phyloP scores from a whole-genome alignment of 2,797 vertebrate genomes.

The Eleutherodactylus coqui region DNA sequence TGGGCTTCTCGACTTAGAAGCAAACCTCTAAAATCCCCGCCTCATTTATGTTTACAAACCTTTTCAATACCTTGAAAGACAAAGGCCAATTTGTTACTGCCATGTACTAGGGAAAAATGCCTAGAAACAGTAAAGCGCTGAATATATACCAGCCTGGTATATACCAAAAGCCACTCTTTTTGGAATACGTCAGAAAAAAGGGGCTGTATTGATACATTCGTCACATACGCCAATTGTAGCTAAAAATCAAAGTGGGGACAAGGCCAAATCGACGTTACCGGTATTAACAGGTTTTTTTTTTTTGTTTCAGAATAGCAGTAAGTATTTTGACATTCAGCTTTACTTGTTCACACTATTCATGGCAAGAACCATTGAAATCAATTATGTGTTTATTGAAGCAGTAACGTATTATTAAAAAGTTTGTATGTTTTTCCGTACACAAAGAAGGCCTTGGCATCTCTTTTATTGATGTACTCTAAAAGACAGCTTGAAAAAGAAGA shows the following conservation, averaged over 20 bases:
- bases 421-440: conserved; percentile 17
- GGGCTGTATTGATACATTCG: not conserved
- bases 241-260: not conserved
- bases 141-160: not conserved
- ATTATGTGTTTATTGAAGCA: not conserved
- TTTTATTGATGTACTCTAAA: conserved; percentile 24
- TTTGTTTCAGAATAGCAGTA: not conserved
- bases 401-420: conserved; percentile 37
- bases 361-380: not conserved
- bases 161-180: not conserved
- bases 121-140: too few species aligned
- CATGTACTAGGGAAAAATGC: too few species aligned
- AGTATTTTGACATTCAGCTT: not conserved
- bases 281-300: not conserved
- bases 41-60: too few species aligned
- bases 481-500: not conserved
- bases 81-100: too few species aligned
- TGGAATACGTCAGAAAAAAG: not conserved
- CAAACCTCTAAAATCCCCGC: too few species aligned
- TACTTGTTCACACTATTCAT: not conserved
- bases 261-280: not conserved
- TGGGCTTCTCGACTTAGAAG: too few species aligned
- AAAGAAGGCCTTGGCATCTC: conserved; percentile 3
- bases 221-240: not conserved
- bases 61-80: too few species aligned